These are phyloP conservation scores for Xestia sexstrigata DNA, from an alignment of 2,888 invertebrate genomes.

Conservation along the genomic window DNA sequence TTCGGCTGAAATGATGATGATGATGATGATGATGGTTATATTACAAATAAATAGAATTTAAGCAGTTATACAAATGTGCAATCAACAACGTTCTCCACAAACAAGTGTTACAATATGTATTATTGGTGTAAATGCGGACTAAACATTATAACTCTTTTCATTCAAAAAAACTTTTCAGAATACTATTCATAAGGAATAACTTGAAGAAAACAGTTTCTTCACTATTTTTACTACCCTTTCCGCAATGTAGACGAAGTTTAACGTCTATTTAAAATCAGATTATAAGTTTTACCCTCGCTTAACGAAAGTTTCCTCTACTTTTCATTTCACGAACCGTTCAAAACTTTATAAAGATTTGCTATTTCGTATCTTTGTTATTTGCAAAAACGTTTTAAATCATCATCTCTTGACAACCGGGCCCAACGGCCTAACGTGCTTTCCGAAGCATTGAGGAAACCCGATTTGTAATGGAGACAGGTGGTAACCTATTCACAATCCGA, in stretches of 20 bases:
- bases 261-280: slow-evolving; percentile 5
- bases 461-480: no score
- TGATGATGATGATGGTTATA: no score
- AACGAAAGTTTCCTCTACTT: not conserved
- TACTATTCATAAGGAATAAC: not conserved
- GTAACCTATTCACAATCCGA: no score
- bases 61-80: not conserved
- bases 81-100: not conserved
- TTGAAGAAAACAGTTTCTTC: not conserved
- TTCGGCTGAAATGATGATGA: no score
- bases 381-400: not conserved
- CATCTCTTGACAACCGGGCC: no score
- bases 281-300: slow-evolving; percentile 6
- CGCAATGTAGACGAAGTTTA: not conserved
- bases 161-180: not conserved
- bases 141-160: not conserved
- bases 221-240: not conserved
- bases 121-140: not conserved
- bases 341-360: slow-evolving; percentile 4
- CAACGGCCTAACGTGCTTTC: no score
- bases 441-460: no score
- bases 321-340: slow-evolving; percentile 2
- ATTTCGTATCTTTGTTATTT: not conserved
- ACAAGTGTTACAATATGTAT: not conserved
- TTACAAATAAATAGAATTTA: not conserved